Conservation (phyloP, 1,140 invertebrate genomes). For the Pachypsylla venusta region DNA sequence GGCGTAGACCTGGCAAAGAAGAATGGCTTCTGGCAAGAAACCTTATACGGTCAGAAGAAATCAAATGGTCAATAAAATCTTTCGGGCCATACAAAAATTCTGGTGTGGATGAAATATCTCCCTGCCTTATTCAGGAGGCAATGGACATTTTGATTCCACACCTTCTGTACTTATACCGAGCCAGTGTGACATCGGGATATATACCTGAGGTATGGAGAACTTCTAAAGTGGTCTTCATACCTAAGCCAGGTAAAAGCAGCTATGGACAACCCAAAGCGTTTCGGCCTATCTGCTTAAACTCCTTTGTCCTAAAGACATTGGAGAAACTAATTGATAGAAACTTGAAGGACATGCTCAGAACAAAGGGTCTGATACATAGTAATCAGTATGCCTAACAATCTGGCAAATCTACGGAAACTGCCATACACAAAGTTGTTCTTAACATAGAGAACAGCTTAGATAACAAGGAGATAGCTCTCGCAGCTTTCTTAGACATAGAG, state of each 20-base stretch:
- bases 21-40: not conserved
- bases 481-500: not conserved
- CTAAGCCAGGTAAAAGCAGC: conserved; percentile 16
- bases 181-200: not conserved
- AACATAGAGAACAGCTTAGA: not conserved
- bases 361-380: not conserved
- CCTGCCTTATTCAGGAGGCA: not conserved
- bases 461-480: not conserved
- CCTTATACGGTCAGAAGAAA: not conserved
- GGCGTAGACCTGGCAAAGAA: not conserved
- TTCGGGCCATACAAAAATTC: too few species aligned
- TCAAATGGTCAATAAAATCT: not conserved
- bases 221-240: conserved; percentile 22
- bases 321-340: conserved; percentile 20
- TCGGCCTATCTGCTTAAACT: conserved; percentile 24
- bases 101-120: not conserved
- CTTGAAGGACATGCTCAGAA: conserved; percentile 13
- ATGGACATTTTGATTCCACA: not conserved
- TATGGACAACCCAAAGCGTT: conserved; percentile 17
- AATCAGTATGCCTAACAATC: not conserved
- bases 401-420: not conserved
- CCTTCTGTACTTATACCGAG: not conserved
- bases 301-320: conserved; percentile 23
- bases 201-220: conserved; percentile 9
- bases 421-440: not conserved